A percentile compares a stretch with the other conserved stretches of the same genome.
Conservation (phyloP, 2,113 vertebrate genomes). For the Alethe castanea region DNA sequence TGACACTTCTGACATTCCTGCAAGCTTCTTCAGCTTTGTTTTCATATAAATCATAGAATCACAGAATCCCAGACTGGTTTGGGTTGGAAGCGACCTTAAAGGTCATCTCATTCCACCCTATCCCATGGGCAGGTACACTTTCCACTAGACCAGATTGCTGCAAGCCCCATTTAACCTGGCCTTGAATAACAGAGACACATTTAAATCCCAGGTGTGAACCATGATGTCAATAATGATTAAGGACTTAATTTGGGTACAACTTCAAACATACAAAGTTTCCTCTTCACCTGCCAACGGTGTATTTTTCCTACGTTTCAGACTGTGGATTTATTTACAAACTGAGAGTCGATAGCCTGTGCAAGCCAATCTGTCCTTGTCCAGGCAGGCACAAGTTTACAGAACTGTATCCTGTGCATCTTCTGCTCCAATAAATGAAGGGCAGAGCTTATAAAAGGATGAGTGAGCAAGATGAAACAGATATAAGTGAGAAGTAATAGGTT, state of each 20-base stretch:
- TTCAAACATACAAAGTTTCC: neutral
- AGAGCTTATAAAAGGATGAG: neutral
- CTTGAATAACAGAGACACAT: neutral
- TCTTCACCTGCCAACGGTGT: neutral
- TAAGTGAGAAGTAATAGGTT: neutral
- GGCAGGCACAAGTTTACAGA: neutral
- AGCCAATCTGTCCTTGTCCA: neutral
- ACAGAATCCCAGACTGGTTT: neutral
- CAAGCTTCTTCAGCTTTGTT: neutral
- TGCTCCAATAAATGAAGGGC: neutral
- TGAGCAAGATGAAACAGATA: neutral
- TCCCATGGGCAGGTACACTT: neutral
- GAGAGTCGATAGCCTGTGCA: neutral
- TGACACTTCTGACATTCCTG: neutral
- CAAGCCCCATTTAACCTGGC: neutral
- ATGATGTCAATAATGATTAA: neutral
- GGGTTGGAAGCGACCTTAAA: neutral
- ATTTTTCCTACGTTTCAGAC: neutral
- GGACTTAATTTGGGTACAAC: neutral
- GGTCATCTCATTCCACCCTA: rapidly evolving
- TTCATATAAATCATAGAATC: neutral
- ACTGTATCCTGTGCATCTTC: neutral
- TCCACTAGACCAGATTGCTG: neutral
- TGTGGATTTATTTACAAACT: neutral
- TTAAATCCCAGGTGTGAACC: neutral